Evolutionary conservation across 2,888 invertebrate genomes (phyloP).

Genomic region (Alviniconcha strummeri): DNA sequence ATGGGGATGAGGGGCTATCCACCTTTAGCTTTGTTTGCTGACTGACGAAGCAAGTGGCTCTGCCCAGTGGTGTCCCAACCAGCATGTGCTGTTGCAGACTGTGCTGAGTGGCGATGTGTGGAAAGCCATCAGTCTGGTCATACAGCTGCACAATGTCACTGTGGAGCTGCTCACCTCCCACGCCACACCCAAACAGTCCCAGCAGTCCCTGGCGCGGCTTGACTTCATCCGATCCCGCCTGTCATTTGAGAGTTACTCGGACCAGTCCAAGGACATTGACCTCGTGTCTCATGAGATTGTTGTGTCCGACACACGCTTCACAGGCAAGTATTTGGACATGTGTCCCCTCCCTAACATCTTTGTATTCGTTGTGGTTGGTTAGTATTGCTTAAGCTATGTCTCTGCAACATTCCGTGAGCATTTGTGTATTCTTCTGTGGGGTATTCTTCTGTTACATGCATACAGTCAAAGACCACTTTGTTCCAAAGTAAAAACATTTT

Average conservation of each 20-base stretch:
- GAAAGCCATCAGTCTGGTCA: conserved; percentile 85
- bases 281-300: conserved; percentile 93
- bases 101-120: conserved; percentile 78
- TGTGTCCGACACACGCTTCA: conserved; percentile 83
- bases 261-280: conserved; percentile 92
- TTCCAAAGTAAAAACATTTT: not conserved
- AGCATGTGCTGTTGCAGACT: conserved; percentile 58
- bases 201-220: conserved; percentile 83
- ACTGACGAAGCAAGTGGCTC: too few species aligned
- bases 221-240: conserved; percentile 94
- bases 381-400: too few species aligned
- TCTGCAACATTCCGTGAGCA: too few species aligned
- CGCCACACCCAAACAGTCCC: conserved; percentile 47
- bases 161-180: conserved; percentile 78
- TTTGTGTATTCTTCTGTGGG: not conserved
- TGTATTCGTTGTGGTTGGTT: too few species aligned
- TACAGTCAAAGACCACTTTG: too few species aligned
- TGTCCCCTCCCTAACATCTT: not conserved
- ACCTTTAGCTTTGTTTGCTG: too few species aligned
- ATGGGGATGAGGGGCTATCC: too few species aligned
- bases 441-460: not conserved
- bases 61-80: too few species aligned
- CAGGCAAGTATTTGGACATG: conserved; percentile 67
- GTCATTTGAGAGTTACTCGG: conserved; percentile 89
- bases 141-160: conserved; percentile 91